These are phyloP conservation scores for Psammodynastes pulverulentus DNA, from an alignment of 2,113 vertebrate species.

Conservation along the genomic window DNA sequence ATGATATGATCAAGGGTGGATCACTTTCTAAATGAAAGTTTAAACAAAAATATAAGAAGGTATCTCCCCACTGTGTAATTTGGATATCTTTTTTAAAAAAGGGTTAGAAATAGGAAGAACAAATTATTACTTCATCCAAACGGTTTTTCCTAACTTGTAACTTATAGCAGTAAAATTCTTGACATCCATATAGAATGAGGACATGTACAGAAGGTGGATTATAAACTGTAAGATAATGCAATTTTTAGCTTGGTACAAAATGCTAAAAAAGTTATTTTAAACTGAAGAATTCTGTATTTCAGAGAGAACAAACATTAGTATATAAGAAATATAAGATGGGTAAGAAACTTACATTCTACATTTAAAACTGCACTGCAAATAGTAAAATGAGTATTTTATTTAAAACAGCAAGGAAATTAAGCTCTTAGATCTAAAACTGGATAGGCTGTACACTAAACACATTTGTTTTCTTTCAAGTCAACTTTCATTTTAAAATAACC, in stretches of 20 bases:
- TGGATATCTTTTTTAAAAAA: neutral
- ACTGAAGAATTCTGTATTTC: neutral
- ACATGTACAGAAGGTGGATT: neutral
- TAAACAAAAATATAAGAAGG: neutral
- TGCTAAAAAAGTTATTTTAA: constrained; percentile 10
- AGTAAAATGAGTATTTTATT: neutral
- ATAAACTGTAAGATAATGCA: neutral
- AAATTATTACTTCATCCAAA: neutral
- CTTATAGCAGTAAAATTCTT: neutral
- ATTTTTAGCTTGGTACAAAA: neutral
- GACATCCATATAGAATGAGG: neutral
- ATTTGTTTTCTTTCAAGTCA: constrained; percentile 30
- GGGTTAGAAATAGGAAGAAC: neutral
- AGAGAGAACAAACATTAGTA: neutral
- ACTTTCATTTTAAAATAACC: constrained; percentile 32
- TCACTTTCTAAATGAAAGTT: neutral
- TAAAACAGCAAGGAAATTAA: constrained; percentile 11
- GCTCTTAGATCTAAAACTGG: neutral
- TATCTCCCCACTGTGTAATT: neutral
- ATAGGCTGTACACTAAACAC: neutral
- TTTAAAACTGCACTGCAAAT: constrained; percentile 31
- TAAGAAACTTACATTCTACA: neutral
- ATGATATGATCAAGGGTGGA: neutral
- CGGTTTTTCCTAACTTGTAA: neutral
- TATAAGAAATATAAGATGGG: neutral